Evolutionary conservation across 2,888 invertebrate species (phyloP).

Genomic region (Congeria kusceri): DNA sequence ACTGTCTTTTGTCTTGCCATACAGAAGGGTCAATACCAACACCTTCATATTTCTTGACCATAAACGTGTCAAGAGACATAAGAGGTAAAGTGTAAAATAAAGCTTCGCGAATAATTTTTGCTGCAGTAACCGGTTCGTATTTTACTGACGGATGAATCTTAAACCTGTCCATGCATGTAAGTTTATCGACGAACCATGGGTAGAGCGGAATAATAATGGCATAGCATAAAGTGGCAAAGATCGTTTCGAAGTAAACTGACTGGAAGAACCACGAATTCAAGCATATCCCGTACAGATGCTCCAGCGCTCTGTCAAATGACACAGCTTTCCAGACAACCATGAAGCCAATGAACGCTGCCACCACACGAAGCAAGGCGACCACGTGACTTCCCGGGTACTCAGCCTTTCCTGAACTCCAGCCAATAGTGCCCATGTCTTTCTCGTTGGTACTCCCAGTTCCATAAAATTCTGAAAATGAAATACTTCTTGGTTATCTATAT

Average conservation of each 20-base stretch:
- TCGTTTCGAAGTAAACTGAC: slow-evolving; percentile 81
- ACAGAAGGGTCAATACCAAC: slow-evolving; percentile 73
- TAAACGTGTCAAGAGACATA: slow-evolving; percentile 76
- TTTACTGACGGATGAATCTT: slow-evolving; percentile 72
- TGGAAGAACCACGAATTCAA: slow-evolving; percentile 67
- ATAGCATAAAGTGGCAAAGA: slow-evolving; percentile 73
- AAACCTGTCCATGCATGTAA: slow-evolving; percentile 70
- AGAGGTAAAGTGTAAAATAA: slow-evolving; percentile 75
- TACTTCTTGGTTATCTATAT: too few relatives aligned
- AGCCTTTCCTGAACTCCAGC: too few relatives aligned
- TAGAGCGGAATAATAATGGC: slow-evolving; percentile 67
- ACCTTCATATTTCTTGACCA: slow-evolving; percentile 76
- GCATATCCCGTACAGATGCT: too few relatives aligned
- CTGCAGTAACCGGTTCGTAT: slow-evolving; percentile 57
- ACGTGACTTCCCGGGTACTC: too few relatives aligned
- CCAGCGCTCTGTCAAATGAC: too few relatives aligned
- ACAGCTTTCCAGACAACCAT: too few relatives aligned
- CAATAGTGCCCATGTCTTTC: too few relatives aligned
- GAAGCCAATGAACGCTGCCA: too few relatives aligned
- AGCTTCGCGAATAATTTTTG: slow-evolving; percentile 58
- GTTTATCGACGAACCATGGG: slow-evolving; percentile 67
- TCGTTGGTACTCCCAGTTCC: too few relatives aligned
- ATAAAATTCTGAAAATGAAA: too few relatives aligned
- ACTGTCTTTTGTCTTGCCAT: slow-evolving; percentile 61
- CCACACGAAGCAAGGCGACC: too few relatives aligned